Conservation (phyloP, 2,113 vertebrate species). For the Seriola rivoliana region DNA sequence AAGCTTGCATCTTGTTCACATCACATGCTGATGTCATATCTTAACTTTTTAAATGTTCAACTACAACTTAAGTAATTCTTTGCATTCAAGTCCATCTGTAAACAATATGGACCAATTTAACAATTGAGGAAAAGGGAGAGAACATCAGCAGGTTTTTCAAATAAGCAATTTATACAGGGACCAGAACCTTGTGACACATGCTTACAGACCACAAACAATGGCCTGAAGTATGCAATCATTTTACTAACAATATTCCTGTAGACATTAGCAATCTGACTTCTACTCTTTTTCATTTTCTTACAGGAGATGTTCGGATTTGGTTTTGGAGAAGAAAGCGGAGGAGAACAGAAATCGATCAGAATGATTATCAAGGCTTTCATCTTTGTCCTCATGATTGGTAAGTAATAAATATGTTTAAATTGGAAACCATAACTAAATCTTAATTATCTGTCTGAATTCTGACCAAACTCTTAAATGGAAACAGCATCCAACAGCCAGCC, state of each 20-base stretch:
- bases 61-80: too few relatives aligned
- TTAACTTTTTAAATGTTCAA: too few relatives aligned
- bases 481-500: slow-evolving; percentile 11
- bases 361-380: slow-evolving; percentile 26
- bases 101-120: too few relatives aligned
- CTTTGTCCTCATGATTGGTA: slow-evolving; percentile 9
- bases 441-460: not conserved
- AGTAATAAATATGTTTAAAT: not conserved
- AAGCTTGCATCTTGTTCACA: too few relatives aligned
- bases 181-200: too few relatives aligned
- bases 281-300: not conserved
- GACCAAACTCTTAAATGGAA: not conserved
- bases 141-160: too few relatives aligned
- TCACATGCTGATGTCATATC: too few relatives aligned
- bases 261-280: not conserved
- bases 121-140: too few relatives aligned
- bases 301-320: slow-evolving; percentile 7
- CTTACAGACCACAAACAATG: too few relatives aligned
- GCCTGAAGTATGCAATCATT: not conserved
- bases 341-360: not conserved
- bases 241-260: not conserved
- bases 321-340: not conserved
- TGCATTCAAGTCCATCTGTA: too few relatives aligned
- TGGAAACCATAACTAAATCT: not conserved
- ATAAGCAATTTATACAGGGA: too few relatives aligned